phyloP scores from a whole-genome alignment of 2,888 invertebrate genomes.

The Neria commutata region DNA sequence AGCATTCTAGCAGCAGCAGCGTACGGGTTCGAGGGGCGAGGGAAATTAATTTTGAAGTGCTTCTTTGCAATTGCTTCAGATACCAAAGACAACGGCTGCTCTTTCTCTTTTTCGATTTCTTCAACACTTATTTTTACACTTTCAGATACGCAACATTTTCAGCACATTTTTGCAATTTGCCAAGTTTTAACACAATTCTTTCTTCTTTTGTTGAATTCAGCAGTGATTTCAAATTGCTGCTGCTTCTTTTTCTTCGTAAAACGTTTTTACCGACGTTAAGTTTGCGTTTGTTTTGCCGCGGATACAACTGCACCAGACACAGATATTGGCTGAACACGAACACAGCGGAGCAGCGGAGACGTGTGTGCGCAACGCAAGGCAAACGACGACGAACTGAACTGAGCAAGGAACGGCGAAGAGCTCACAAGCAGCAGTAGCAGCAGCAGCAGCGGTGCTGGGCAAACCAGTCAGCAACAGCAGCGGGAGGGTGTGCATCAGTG shows the following conservation, averaged over 20 bases:
- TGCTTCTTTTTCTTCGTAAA: neutral
- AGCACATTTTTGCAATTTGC: neutral
- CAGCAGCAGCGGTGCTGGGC: conserved; percentile 3
- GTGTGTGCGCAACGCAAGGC: conserved; percentile 61
- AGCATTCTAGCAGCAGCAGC: conserved; percentile 42
- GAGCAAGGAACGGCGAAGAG: conserved; percentile 47
- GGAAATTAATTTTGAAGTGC: conserved; percentile 5
- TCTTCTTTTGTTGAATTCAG: neutral
- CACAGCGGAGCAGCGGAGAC: neutral
- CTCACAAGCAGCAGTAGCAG: conserved; percentile 38
- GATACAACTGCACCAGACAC: conserved; percentile 1
- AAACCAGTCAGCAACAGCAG: conserved; percentile 18
- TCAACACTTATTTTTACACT: neutral
- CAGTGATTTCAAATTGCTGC: neutral
- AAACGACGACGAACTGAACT: conserved; percentile 62
- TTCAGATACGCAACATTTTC: too few species aligned
- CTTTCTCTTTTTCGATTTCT: conserved; percentile 23
- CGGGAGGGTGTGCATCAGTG: neutral
- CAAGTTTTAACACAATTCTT: neutral
- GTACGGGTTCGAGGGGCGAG: neutral
- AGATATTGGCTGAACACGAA: conserved; percentile 7
- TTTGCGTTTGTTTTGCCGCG: neutral
- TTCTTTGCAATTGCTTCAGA: conserved; percentile 22
- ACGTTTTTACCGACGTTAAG: conserved; percentile 21
- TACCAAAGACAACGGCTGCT: conserved; percentile 37